Percentiles rank a stretch among this genome's conserved stretches.
Conservation (phyloP, 2,888 invertebrate genomes). For the Sphaerophoria rueppellii region DNA sequence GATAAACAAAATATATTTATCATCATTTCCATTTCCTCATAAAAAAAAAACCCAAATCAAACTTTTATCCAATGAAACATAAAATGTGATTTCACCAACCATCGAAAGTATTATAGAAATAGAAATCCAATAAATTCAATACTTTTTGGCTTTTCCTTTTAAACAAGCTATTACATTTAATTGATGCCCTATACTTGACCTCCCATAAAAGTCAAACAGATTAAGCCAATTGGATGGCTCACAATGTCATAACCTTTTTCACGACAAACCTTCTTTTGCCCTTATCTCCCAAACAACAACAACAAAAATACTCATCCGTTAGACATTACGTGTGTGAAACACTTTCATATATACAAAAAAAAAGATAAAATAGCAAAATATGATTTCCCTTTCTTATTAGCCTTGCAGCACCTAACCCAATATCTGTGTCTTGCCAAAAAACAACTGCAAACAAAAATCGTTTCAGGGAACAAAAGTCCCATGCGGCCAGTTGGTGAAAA, state of each 20-base stretch:
- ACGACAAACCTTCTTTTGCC: neutral
- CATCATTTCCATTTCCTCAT: neutral
- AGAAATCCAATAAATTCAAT: constrained; percentile 20
- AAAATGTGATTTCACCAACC: neutral
- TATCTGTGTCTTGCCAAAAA: constrained; percentile 21
- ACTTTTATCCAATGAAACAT: neutral
- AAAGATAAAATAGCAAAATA: neutral
- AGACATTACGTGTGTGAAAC: neutral
- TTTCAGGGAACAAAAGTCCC: neutral
- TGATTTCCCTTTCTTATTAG: constrained; percentile 42
- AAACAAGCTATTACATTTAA: constrained; percentile 20
- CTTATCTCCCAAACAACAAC: neutral
- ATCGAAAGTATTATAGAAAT: neutral
- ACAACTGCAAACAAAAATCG: neutral
- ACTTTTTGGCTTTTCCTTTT: constrained; percentile 9
- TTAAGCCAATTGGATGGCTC: constrained; percentile 26
- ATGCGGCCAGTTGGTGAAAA: neutral
- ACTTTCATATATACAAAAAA: constrained; percentile 10
- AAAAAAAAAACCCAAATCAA: neutral
- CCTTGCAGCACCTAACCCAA: constrained; percentile 13
- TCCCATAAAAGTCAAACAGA: constrained; percentile 23
- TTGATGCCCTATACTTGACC: constrained; percentile 21
- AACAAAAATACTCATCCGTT: neutral
- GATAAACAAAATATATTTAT: no score
- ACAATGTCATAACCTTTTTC: constrained; percentile 24